Evolutionary conservation across 1,140 invertebrate genomes (phyloP), one percentile per base, ranked within the genome.

Genomic region (Drosophila lacteicornis): DNA sequence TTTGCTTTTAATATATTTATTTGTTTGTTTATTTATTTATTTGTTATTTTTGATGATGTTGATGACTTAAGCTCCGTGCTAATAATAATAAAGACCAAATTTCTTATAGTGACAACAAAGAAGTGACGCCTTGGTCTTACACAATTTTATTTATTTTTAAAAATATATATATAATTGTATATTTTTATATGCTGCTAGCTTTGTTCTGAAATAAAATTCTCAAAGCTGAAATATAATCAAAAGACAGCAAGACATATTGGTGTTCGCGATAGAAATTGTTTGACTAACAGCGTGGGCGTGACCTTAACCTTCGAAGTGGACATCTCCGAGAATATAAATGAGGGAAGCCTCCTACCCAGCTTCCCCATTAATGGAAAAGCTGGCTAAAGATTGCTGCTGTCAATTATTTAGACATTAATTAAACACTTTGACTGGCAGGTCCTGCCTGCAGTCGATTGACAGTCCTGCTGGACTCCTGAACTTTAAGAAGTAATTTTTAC

Each of bases 341-440:
- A 9, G 43, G 15, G 4, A 40, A n/a, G 7, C 7, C 17, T 15
- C 1, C 17, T 1, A 11, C 50, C 1, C 30, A 7, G 11, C 12
- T 27, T 42, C 33, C 11, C 50, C 11, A 33, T 51, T 55, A 61
- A 69, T 63, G 61, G 75, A 61, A 78, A 51, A 46, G 60, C 61
- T 36, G 11, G 45, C 59, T 38, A 15, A 65, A 57, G 49, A 69
- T 75, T 79, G 56, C 67, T 50, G 55, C 68, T 87, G 83, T 87
- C 83, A 80, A 83, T 83, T 86, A 70, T 74, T 68, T 85, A 45
- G 56, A 82, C 76, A 88, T 88, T 83, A 80, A 88, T 87, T 88
- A 80, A 80, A 80, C 71, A 88, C 51, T 67, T 74, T 71, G 76
- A 51, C 51, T 62, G 70, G 46, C 69, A 50, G 67, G n/a, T 57